A percentile compares a stretch with the other conserved stretches of the same genome.
Conservation (phyloP, 2,888 invertebrate genomes). For the Hydrotaea cyrtoneurina region DNA sequence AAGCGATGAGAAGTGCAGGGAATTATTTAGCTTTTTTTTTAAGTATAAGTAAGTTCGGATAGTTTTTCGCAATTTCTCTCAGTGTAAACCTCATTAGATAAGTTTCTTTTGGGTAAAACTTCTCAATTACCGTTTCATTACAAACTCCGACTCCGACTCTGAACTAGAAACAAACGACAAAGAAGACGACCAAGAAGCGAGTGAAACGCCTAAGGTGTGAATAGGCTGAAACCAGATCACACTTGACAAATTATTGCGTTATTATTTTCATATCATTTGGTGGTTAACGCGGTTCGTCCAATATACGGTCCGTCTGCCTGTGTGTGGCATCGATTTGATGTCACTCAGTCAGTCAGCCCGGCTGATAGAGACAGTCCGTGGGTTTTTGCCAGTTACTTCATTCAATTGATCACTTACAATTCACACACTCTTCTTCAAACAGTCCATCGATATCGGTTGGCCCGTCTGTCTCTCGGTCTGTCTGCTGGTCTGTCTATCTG, state of each 20-base stretch:
- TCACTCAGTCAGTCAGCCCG: constrained; percentile 37
- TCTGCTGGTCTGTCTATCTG: too few species aligned
- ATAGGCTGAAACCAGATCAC: constrained; percentile 67
- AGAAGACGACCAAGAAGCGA: background rate
- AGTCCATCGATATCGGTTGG: background rate
- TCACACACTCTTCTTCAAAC: background rate
- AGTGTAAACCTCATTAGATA: constrained; percentile 28
- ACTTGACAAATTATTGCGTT: constrained; percentile 70
- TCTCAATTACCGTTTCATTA: constrained; percentile 2
- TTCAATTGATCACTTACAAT: constrained; percentile 1
- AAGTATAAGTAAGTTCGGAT: too few species aligned
- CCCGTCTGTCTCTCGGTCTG: constrained; percentile 8
- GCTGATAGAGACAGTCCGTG: constrained; percentile 19
- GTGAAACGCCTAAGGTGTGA: constrained; percentile 60
- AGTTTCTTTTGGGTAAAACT: background rate
- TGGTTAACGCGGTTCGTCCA: background rate
- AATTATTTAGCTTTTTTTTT: too few species aligned
- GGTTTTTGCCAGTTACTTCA: background rate
- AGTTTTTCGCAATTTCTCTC: background rate
- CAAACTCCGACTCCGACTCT: too few species aligned
- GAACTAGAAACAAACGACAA: constrained; percentile 7
- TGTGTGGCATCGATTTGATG: constrained; percentile 10
- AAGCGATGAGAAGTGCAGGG: too few species aligned
- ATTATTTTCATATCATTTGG: constrained; percentile 51
- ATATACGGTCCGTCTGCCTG: constrained; percentile 12